Conservation (phyloP, 2,113 vertebrate species). For the Odontophorus gujanensis region DNA sequence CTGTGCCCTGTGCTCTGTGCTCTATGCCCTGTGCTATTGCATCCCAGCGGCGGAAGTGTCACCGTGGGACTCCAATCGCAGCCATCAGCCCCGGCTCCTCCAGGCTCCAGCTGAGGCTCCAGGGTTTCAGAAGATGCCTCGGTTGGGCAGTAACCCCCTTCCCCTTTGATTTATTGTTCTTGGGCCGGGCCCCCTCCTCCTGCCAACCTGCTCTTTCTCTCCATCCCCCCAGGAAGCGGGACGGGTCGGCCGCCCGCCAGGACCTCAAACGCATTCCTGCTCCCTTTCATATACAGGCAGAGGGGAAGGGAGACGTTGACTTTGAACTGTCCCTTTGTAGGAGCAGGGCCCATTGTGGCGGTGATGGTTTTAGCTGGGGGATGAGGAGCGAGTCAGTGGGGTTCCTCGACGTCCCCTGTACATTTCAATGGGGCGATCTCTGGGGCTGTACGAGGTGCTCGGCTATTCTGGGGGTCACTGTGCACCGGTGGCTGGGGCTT, state of each 20-base stretch:
- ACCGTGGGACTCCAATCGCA: constrained; percentile 29
- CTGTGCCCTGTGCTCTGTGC: no score
- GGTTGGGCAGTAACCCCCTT: constrained; percentile 21
- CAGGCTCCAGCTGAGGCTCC: not conserved
- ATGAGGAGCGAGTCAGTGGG: constrained; percentile 56
- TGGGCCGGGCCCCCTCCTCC: not conserved
- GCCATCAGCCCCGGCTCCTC: constrained; percentile 48
- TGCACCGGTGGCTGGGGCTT: not conserved
- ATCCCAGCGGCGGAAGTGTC: constrained; percentile 44
- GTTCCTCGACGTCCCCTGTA: not conserved
- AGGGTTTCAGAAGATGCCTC: not conserved
- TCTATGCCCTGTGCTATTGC: no score
- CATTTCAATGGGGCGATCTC: constrained; percentile 33
- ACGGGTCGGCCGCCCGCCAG: not conserved
- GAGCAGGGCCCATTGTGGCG: constrained; percentile 16
- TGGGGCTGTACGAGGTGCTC: not conserved
- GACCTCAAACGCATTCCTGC: constrained; percentile 59
- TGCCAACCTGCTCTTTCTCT: constrained; percentile 39
- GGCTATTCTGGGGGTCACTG: not conserved
- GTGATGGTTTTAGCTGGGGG: constrained; percentile 55
- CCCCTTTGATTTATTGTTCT: constrained; percentile 56
- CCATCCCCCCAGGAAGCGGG: constrained; percentile 54
- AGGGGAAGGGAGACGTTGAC: constrained; percentile 68
- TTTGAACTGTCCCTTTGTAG: constrained; percentile 73
- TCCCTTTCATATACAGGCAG: constrained; percentile 59